Evolutionary conservation across 2,113 vertebrate species (phyloP), one percentile per base, ranked within the genome.

Genomic region (Bothrops jararaca): DNA sequence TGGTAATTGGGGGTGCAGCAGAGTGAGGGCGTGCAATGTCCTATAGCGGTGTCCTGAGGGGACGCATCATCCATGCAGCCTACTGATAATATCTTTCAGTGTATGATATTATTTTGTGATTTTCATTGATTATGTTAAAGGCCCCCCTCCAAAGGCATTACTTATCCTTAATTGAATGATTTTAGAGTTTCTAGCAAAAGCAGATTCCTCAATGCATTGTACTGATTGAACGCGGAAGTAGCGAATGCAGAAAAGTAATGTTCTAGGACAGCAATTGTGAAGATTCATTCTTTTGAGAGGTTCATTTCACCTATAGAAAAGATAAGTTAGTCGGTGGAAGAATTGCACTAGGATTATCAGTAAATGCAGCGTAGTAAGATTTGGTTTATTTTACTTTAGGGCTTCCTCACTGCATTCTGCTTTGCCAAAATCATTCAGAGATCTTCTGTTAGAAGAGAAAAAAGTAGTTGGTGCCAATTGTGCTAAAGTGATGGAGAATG

Each of bases 371-470:
- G 4, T 58, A 12, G n/a, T 13, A 60, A 12, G 22, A 26, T 92
- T 42, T 86, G 24, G 34, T 91, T 57, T 54, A 42, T 86, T 53
- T 60, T 39, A 34, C 53, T 85, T 45, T 50, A 99, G 99, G 98
- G 97, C 97, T 13, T 97, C 97, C 95, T 96, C 98, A 23, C 96
- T 98, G 20, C 97, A 97, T 96, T 98, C 98, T 74, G 85, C 97
- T 85, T 98, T 98, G 89, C 98, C 98, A 4, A 98, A 97, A 85
- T 98, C 98, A 92, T 99, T 99, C 95, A 97, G 98, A 93, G 98
- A 98, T 91, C 98, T 99, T 69, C 95, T 98, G 93, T 95, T 97
- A 85, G 98, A 99, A 96, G 98, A 98, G 96, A 98, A 98, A 96
- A 98, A 97, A 92, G 92, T 91, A 91, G 34, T 97, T 92, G 96